Conservation (phyloP, 2,888 invertebrate genomes). For the Lithophane ornitopus region DNA sequence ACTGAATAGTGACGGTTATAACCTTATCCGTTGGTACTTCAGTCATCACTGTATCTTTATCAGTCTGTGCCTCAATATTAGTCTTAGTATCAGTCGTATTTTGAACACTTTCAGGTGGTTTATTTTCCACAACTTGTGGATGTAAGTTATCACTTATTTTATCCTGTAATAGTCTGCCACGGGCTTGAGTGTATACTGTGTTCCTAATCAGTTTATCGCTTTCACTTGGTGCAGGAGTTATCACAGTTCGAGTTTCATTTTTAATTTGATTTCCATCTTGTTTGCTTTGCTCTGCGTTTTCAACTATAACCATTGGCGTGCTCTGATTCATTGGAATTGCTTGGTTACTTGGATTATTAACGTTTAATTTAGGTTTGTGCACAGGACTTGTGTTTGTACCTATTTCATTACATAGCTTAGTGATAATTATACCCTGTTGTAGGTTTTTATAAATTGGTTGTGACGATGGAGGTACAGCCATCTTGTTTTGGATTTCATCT, state of each 20-base stretch:
- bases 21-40: conserved; percentile 36
- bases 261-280: conserved; percentile 22
- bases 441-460: conserved; percentile 61
- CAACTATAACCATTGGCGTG: conserved; percentile 35
- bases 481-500: conserved; percentile 78
- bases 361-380: conserved; percentile 65
- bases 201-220: conserved; percentile 83
- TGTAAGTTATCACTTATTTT: conserved; percentile 66
- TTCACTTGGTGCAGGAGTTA: conserved; percentile 60
- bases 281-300: conserved; percentile 43
- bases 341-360: conserved; percentile 42
- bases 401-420: conserved; percentile 68
- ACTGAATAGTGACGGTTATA: conserved; percentile 32
- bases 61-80: conserved; percentile 38
- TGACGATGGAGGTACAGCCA: conserved; percentile 54
- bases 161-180: conserved; percentile 80
- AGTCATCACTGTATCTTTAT: conserved; percentile 24
- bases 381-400: conserved; percentile 74
- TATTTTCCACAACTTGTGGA: conserved; percentile 45
- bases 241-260: conserved; percentile 46
- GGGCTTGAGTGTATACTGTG: conserved; percentile 85
- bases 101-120: conserved; percentile 43
- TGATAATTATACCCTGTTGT: conserved; percentile 65
- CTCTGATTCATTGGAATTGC: conserved; percentile 58
- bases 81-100: conserved; percentile 37